Evolutionary conservation across 2,888 invertebrate species (phyloP), one percentile per base, ranked within the genome.

Genomic region (Alcis repandata): DNA sequence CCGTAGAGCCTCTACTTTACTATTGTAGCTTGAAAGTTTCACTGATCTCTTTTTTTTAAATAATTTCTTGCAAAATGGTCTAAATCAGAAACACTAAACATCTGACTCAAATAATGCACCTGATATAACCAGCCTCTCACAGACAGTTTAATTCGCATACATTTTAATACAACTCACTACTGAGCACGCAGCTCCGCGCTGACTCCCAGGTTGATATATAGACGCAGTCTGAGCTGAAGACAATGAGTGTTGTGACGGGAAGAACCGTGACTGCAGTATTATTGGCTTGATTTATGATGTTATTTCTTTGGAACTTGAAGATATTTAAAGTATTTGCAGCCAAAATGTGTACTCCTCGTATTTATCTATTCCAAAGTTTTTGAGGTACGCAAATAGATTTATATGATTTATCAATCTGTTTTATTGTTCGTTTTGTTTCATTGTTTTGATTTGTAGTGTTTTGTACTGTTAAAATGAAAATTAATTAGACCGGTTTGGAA

Each of bases 71-170:
- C n/a, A n/a, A n/a, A n/a, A n/a, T n/a, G n/a, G n/a, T n/a, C n/a
- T n/a, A n/a, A n/a, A n/a, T n/a, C n/a, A n/a, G 2, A 27, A 27
- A 19, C 19, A 36, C 36, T 17, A 51, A 20, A 9, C 6, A 13
- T 15, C 33, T 1, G 17, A 8, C 19, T 19, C 1, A 51, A 51
- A 51, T 33, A 19, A 11, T 19, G 33, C 19, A 51, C 13, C n/a
- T 51, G 36, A 20, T 51, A 51, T 9, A 19, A 27, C 13, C 20
- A 52, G 27, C 15, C 11, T 33, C 20, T 33, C 51, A 45, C 58
- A 57, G 72, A 76, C 76, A 73, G 70, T 75, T 77, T 76, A 76
- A 79, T 79, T 76, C 74, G 76, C 72, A 71, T 72, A 75, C 71
- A 76, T 78, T 78, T 74, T 75, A 76, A 77, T 79, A 76, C 72